Conservation (phyloP, 2,888 invertebrate genomes). For the Cryptophagus acutangulus region DNA sequence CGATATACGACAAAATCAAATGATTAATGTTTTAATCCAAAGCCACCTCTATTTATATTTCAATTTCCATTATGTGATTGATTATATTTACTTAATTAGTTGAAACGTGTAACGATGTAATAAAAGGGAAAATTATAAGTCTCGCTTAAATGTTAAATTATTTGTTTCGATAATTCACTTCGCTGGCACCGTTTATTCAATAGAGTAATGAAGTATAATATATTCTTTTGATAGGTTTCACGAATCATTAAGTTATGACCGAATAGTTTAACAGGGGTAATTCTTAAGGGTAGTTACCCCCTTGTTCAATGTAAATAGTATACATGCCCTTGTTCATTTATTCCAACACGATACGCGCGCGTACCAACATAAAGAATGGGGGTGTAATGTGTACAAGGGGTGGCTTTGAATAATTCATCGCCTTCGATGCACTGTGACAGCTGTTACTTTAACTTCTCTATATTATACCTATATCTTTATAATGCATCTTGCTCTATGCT, state of each 20-base stretch:
- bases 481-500: too few relatives aligned
- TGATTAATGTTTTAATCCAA: constrained; percentile 27
- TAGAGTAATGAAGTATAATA: constrained; percentile 27
- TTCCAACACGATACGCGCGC: constrained; percentile 37
- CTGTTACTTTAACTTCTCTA: constrained; percentile 38
- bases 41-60: constrained; percentile 33
- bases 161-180: constrained; percentile 29
- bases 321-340: constrained; percentile 37
- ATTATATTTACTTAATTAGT: constrained; percentile 37
- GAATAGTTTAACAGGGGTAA: constrained; percentile 37
- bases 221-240: constrained; percentile 41
- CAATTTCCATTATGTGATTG: constrained; percentile 36
- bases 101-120: constrained; percentile 14
- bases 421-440: constrained; percentile 37
- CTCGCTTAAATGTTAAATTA: constrained; percentile 30
- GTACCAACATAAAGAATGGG: constrained; percentile 39
- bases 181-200: constrained; percentile 16
- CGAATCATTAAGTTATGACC: constrained; percentile 43
- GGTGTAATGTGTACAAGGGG: constrained; percentile 41
- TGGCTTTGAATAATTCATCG: constrained; percentile 40
- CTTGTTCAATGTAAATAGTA: constrained; percentile 32
- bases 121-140: constrained; percentile 20
- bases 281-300: constrained; percentile 25
- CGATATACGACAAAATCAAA: constrained; percentile 14
- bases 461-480: constrained; percentile 35